Evolutionary conservation across 2,113 vertebrate species (phyloP), one percentile per base, ranked within the genome.

Genomic region (Microtus ochrogaster): DNA sequence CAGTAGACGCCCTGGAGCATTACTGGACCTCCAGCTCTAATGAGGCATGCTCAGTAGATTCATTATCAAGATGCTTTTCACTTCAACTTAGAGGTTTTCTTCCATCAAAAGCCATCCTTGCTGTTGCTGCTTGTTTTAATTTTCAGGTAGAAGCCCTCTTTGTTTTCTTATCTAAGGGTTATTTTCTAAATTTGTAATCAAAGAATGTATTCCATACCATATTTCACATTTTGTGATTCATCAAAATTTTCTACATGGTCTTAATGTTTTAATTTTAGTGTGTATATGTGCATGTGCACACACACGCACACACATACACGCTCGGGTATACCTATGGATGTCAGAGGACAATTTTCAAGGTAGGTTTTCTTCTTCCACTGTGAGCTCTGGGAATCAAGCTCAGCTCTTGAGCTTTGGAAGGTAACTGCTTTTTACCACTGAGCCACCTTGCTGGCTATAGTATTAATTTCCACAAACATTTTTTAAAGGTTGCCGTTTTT

Each of bases 161-260:
- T 74, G 16, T 44, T 78, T 93, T 92, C 68, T 86, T 55, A 65
- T 68, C 61, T 87, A 55, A 90, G 9, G 36, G 58, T 78, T 88
- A 85, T 89, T 86, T 95, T 89, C 66, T 91, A 92, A 85, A 82
- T 94, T 1, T 93, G 3, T 58, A 55, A 94, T 49, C 26, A 92
- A 36, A 93, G 22, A 95, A 66, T 89, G 79, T 82, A 73, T 49
- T 52, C 52, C 19, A 66, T 72, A 52, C 8, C 81, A 81, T 52
- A 72, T 94, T 41, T 89, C 44, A 73, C 55, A 84, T 91, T 92
- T 79, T 92, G n/a, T 52, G n/a, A 72, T 72, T 88, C 94, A 84
- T 66, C 58, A 72, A 68, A 16, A 13, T 72, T 89, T 90, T 92
- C 8, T 89, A 44, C n/a, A 49, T 86, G 21, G 17, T 55, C 41